Evolutionary conservation across 2,888 invertebrate species (phyloP).

Genomic region (Cerceris ruficornis): DNA sequence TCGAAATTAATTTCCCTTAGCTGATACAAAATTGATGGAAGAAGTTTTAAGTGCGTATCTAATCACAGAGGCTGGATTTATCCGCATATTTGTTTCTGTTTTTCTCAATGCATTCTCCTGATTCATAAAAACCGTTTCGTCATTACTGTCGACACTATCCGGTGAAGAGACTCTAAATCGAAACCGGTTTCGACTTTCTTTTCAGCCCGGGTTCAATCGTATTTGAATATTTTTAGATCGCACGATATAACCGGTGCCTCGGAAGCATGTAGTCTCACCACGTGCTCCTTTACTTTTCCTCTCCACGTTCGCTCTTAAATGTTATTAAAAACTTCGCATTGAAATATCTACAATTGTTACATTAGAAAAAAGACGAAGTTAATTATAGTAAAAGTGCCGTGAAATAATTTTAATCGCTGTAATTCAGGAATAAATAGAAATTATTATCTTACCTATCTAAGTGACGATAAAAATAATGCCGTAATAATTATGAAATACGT

Average conservation of each 20-base stretch:
- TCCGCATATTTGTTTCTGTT: not conserved
- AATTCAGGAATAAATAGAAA: not conserved
- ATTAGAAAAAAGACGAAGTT: too few species aligned
- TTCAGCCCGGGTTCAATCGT: constrained; percentile 27
- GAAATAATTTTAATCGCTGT: not conserved
- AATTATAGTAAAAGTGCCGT: too few species aligned
- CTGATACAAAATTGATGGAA: too few species aligned
- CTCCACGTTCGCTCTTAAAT: not conserved
- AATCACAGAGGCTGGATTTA: too few species aligned
- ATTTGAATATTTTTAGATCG: constrained; percentile 46
- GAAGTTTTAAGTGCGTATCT: too few species aligned
- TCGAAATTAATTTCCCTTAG: too few species aligned
- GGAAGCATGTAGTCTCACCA: constrained; percentile 23
- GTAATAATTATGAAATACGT: too few species aligned
- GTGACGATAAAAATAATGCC: too few species aligned
- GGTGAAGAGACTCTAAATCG: constrained; percentile 11
- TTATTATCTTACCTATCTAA: too few species aligned
- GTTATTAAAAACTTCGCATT: not conserved
- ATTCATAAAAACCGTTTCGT: constrained; percentile 7
- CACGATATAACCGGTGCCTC: constrained; percentile 3
- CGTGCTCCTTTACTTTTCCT: constrained; percentile 13
- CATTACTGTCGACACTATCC: not conserved
- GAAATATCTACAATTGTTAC: too few species aligned
- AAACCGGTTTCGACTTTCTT: constrained; percentile 48
- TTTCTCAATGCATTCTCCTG: constrained; percentile 1